A percentile compares a stretch with the other conserved stretches of the same genome.
Evolutionary conservation across 2,888 invertebrate species (phyloP).

Genomic region (Archips xylosteana): DNA sequence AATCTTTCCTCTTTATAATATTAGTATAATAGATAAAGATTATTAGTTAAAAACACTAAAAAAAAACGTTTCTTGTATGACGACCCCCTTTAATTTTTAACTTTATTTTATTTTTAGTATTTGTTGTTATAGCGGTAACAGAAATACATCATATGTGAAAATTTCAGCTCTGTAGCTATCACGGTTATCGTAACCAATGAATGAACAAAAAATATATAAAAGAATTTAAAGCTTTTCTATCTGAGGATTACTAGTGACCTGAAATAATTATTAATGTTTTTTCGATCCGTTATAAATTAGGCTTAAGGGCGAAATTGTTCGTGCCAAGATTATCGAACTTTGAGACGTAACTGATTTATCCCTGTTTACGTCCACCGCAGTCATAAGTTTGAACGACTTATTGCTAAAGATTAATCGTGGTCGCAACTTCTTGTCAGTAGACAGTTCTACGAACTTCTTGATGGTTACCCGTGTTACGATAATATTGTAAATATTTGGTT

Average conservation of each 20-base stretch:
- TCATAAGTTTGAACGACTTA: conserved; percentile 30
- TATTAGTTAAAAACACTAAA: no score
- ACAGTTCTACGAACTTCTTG: conserved; percentile 24
- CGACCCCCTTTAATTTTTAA: no score
- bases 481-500: conserved; percentile 6
- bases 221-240: not conserved
- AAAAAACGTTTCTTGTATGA: no score
- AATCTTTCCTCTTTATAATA: no score
- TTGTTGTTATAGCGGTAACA: no score
- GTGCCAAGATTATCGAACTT: conserved; percentile 5
- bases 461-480: conserved; percentile 10
- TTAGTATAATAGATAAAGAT: no score
- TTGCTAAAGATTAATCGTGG: conserved; percentile 36
- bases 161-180: no score
- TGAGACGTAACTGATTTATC: conserved; percentile 13
- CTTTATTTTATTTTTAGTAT: no score
- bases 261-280: not conserved
- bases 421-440: conserved; percentile 33
- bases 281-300: conserved; percentile 9
- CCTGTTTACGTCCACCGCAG: conserved; percentile 23
- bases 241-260: not conserved
- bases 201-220: not conserved
- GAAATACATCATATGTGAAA: no score
- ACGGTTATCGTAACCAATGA: not conserved
- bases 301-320: not conserved